These are phyloP conservation scores for Plutomurus gul DNA, from an alignment of 1,140 invertebrate genomes.

Conservation along the genomic window DNA sequence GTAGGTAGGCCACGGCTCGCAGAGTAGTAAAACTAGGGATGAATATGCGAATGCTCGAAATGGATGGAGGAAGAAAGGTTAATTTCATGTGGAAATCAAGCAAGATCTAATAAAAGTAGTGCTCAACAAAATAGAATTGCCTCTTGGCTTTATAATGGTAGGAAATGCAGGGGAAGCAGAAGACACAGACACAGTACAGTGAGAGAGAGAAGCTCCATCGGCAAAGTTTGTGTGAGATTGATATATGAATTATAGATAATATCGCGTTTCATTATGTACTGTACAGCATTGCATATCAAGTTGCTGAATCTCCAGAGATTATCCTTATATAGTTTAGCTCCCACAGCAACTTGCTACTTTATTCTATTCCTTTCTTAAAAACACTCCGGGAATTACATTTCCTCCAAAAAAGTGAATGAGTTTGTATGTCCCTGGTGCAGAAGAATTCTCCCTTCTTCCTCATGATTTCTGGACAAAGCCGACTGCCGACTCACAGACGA, in stretches of 20 bases:
- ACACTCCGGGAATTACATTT: constrained; percentile 50
- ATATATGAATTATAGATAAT: constrained; percentile 54
- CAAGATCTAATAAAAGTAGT: constrained; percentile 48
- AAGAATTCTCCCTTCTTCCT: constrained; percentile 2
- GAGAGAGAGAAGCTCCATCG: constrained; percentile 21
- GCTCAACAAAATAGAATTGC: constrained; percentile 43
- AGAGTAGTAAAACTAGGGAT: constrained; percentile 3
- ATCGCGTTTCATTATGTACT: constrained; percentile 53
- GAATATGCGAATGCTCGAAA: not conserved
- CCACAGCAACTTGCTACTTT: constrained; percentile 46
- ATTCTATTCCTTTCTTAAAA: constrained; percentile 50
- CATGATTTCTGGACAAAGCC: constrained; percentile 49
- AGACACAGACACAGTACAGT: constrained; percentile 12
- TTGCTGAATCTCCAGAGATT: constrained; percentile 52
- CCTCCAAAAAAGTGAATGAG: constrained; percentile 32
- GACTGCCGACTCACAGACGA: constrained; percentile 36
- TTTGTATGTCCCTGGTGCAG: constrained; percentile 37
- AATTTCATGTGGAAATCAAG: constrained; percentile 47
- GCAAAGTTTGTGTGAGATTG: constrained; percentile 50
- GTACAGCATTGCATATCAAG: constrained; percentile 50
- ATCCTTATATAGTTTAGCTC: constrained; percentile 43
- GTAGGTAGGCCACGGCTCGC: not conserved
- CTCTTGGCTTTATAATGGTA: constrained; percentile 47
- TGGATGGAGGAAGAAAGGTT: constrained; percentile 30
- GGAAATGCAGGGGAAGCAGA: constrained; percentile 11